Conservation (phyloP, 2,797 vertebrate genomes). For the Caiman crocodilus region DNA sequence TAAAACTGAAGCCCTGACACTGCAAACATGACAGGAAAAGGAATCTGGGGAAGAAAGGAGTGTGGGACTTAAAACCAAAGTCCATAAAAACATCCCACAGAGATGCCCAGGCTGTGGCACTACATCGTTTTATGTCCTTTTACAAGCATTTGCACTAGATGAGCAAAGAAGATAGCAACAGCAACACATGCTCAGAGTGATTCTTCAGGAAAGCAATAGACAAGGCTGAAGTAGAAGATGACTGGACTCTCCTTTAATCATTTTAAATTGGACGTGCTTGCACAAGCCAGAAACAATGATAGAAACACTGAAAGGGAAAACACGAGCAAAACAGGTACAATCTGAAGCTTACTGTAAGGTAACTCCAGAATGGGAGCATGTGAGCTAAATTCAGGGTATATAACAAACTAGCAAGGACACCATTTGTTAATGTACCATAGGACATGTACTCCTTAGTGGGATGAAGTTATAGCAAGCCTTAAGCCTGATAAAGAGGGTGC, state of each 20-base stretch:
- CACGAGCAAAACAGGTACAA: neutral
- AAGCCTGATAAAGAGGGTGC: too few relatives aligned
- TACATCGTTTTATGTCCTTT: neutral
- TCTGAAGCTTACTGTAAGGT: neutral
- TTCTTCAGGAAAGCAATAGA: neutral
- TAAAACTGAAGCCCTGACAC: conserved; percentile 36
- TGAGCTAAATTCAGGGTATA: neutral
- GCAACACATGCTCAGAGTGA: neutral
- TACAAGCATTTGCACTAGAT: neutral
- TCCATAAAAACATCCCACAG: neutral
- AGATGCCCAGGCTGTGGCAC: neutral
- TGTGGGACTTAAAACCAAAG: neutral
- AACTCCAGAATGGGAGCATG: neutral
- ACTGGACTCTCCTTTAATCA: conserved; percentile 35
- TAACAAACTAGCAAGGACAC: neutral
- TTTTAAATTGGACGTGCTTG: conserved; percentile 18
- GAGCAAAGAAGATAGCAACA: conserved; percentile 12
- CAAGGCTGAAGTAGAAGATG: conserved; percentile 45
- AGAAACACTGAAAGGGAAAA: neutral
- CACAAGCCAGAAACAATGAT: neutral
- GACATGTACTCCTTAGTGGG: too few relatives aligned
- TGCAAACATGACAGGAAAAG: conserved; percentile 9
- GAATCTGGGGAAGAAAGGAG: conserved; percentile 10
- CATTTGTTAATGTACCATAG: too few relatives aligned
- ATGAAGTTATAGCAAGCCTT: too few relatives aligned